Conservation (phyloP, 2,888 invertebrate species). For the Pardosa pseudoannulata region DNA sequence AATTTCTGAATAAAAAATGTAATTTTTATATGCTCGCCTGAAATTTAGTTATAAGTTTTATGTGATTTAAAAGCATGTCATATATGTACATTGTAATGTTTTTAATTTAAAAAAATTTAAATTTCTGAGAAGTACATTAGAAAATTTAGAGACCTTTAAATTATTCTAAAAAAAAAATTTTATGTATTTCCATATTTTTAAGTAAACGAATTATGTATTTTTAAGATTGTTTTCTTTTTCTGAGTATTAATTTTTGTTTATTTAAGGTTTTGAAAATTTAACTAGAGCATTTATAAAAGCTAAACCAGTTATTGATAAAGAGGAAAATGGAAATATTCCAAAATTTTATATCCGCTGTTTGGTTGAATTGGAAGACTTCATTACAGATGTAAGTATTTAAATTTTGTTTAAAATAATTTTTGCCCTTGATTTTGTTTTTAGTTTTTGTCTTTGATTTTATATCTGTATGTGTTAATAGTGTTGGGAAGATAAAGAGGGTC, state of each 20-base stretch:
- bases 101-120: too few species aligned
- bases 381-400: slow-evolving; percentile 82
- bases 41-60: too few species aligned
- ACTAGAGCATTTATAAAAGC: slow-evolving; percentile 94
- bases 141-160: too few species aligned
- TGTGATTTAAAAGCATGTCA: too few species aligned
- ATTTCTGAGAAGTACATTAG: too few species aligned
- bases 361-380: slow-evolving; percentile 92
- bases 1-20: too few species aligned
- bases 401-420: background rate
- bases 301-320: slow-evolving; percentile 92
- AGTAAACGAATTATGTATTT: too few species aligned
- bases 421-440: slow-evolving; percentile 19
- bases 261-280: slow-evolving; percentile 92
- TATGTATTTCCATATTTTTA: too few species aligned
- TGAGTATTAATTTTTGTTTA: slow-evolving; percentile 28
- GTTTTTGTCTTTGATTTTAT: background rate
- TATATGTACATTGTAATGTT: too few species aligned
- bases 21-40: too few species aligned
- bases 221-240: too few species aligned
- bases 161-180: too few species aligned
- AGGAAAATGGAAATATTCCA: slow-evolving; percentile 93
- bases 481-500: slow-evolving; percentile 92
- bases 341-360: slow-evolving; percentile 91
- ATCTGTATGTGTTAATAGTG: slow-evolving; percentile 79